Conservation (phyloP, 1,140 invertebrate genomes). For the Brachionus rotundiformis region DNA sequence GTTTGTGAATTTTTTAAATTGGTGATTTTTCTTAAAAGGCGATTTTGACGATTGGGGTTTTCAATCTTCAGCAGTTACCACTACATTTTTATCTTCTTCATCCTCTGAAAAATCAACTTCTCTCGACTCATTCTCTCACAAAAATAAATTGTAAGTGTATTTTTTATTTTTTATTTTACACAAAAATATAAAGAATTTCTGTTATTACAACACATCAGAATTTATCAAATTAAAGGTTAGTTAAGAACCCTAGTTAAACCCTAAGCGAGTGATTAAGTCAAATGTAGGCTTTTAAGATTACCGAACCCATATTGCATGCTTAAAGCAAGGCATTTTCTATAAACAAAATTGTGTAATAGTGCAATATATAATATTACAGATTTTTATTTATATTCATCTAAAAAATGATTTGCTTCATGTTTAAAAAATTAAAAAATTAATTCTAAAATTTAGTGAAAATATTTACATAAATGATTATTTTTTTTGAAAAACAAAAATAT, state of each 20-base stretch:
- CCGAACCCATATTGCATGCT: not conserved
- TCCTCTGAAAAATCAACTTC: constrained; percentile 36
- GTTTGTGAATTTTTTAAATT: not conserved
- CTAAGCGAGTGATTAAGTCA: not conserved
- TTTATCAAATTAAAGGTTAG: constrained; percentile 41
- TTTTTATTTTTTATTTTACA: not conserved
- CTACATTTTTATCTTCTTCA: constrained; percentile 41
- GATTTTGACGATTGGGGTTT: constrained; percentile 32
- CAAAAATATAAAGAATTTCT: not conserved
- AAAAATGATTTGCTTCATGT: too few species aligned
- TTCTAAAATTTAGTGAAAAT: too few species aligned
- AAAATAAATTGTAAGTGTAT: constrained; percentile 45
- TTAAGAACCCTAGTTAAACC: not conserved
- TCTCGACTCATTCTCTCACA: not conserved
- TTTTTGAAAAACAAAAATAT: too few species aligned
- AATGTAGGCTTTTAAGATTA: not conserved
- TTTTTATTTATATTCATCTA: too few species aligned
- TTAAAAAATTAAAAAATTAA: too few species aligned
- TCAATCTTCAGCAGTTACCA: constrained; percentile 11
- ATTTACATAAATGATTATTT: too few species aligned
- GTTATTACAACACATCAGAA: not conserved
- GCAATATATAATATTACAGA: not conserved
- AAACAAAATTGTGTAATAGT: too few species aligned
- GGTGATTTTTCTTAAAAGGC: not conserved
- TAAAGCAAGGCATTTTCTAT: too few species aligned